phyloP scores from a whole-genome alignment of 2,113 vertebrate species.

The Pogonocichla stellata region DNA sequence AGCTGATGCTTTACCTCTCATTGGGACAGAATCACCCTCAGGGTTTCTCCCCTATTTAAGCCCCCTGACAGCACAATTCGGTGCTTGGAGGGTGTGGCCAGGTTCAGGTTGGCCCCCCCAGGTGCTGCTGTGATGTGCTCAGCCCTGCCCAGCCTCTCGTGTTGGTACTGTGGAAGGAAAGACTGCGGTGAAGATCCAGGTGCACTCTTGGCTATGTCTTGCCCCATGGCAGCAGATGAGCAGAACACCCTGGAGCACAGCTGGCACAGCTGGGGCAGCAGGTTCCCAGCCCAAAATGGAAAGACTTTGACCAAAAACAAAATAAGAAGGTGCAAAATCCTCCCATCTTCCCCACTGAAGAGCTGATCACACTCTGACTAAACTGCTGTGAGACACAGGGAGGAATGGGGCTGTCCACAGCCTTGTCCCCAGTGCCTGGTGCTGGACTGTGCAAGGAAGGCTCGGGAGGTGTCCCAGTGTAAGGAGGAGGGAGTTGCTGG shows the following conservation, averaged over 20 bases:
- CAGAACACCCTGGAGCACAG: background rate
- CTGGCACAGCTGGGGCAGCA: background rate
- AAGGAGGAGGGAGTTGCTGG: background rate
- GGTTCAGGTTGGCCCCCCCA: background rate
- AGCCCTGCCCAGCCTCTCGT: background rate
- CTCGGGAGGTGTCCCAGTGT: accelerated
- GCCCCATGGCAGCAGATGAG: background rate
- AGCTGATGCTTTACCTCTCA: background rate
- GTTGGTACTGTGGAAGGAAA: accelerated
- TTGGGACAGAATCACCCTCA: background rate
- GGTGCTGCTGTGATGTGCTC: background rate
- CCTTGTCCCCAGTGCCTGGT: background rate
- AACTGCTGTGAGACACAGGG: background rate
- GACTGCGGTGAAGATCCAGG: background rate
- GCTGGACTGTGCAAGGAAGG: background rate
- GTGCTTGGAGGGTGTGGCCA: background rate
- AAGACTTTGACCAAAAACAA: background rate
- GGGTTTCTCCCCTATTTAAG: background rate
- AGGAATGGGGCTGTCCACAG: background rate
- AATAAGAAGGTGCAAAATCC: background rate
- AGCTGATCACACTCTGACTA: background rate
- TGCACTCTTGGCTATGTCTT: background rate
- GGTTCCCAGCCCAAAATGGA: background rate
- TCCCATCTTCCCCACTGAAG: background rate
- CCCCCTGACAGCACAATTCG: background rate